Percentiles rank a stretch among this genome's conserved stretches.
Evolutionary conservation across 1,140 invertebrate species (phyloP).

Genomic region (Drosophila ambigua): DNA sequence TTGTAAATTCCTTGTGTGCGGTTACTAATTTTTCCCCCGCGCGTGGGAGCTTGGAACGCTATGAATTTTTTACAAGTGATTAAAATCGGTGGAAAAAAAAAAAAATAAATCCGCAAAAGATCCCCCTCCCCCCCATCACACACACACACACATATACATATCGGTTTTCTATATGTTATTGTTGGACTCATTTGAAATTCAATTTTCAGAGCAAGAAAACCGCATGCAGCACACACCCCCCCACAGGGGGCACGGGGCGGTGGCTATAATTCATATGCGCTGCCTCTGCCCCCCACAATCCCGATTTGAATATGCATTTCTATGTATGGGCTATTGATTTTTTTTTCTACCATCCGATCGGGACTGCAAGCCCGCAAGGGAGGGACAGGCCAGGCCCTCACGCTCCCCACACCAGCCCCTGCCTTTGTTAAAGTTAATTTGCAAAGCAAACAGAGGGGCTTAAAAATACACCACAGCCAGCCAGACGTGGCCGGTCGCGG

Average conservation of each 20-base stretch:
- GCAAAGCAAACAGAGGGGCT: slow-evolving; percentile 69
- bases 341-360: slow-evolving; percentile 20
- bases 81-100: slow-evolving; percentile 35
- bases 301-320: slow-evolving; percentile 75
- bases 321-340: slow-evolving; percentile 65
- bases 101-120: slow-evolving; percentile 6
- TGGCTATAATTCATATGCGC: slow-evolving; percentile 64
- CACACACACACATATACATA: background rate
- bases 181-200: slow-evolving; percentile 59
- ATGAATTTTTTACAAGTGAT: slow-evolving; percentile 61
- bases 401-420: background rate
- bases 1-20: slow-evolving; percentile 64
- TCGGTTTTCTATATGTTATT: slow-evolving; percentile 46
- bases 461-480: slow-evolving; percentile 64
- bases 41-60: slow-evolving; percentile 32
- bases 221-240: slow-evolving; percentile 21
- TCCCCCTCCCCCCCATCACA: background rate
- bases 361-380: background rate
- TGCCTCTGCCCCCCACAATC: slow-evolving; percentile 36
- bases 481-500: background rate
- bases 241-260: background rate
- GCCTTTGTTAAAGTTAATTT: slow-evolving; percentile 78
- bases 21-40: slow-evolving; percentile 43
- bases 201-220: slow-evolving; percentile 58
- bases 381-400: background rate